Evolutionary conservation across 1,140 invertebrate species (phyloP).

Genomic region (Psilanteris sp.): DNA sequence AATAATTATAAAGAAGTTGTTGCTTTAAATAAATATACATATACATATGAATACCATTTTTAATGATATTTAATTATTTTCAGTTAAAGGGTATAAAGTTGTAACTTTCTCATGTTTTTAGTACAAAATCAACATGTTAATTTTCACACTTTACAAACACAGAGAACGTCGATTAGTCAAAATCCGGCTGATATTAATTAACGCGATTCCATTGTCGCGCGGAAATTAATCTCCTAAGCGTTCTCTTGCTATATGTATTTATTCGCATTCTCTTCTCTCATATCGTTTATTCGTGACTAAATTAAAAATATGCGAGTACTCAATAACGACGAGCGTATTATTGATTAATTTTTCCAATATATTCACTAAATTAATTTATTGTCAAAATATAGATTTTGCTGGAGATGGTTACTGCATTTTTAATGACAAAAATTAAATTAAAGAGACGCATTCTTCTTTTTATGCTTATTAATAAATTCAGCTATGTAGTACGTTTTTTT

Average conservation of each 20-base stretch:
- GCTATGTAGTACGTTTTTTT: too few relatives aligned
- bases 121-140: slow-evolving; percentile 17
- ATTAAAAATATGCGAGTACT: slow-evolving; percentile 29
- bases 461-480: too few relatives aligned
- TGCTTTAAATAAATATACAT: too few relatives aligned
- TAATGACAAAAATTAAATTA: too few relatives aligned
- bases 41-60: neutral
- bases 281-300: slow-evolving; percentile 15
- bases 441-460: too few relatives aligned
- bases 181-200: slow-evolving; percentile 48
- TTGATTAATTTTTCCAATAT: slow-evolving; percentile 2
- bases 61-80: too few relatives aligned
- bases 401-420: too few relatives aligned
- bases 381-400: too few relatives aligned
- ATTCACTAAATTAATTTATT: neutral
- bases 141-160: slow-evolving; percentile 31
- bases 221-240: slow-evolving; percentile 44
- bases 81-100: neutral
- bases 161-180: slow-evolving; percentile 41
- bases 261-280: slow-evolving; percentile 8
- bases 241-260: slow-evolving; percentile 18
- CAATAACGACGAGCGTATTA: neutral
- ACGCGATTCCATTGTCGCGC: slow-evolving; percentile 39
- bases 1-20: too few relatives aligned
- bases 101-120: slow-evolving; percentile 4